phyloP scores from a whole-genome alignment of 2,113 vertebrate species.

The Catharus minimus region DNA sequence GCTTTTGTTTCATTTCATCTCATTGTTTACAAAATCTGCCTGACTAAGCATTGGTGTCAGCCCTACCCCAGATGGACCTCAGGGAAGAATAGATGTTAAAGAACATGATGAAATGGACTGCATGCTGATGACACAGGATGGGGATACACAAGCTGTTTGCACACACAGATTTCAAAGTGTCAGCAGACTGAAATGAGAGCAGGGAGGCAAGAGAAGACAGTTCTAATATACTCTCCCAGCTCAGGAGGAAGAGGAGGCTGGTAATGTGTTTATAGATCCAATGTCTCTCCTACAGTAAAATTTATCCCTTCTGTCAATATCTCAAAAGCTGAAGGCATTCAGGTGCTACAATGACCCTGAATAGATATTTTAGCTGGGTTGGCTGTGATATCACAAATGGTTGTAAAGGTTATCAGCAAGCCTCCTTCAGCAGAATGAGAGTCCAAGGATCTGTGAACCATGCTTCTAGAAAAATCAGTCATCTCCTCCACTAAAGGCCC shows the following conservation, averaged over 20 bases:
- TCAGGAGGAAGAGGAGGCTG: background rate
- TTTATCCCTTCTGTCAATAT: background rate
- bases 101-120: background rate
- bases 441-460: background rate
- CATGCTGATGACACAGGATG: background rate
- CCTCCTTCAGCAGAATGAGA: background rate
- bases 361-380: background rate
- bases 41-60: background rate
- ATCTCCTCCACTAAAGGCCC: background rate
- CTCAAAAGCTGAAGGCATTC: background rate
- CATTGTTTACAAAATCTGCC: background rate
- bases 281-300: background rate
- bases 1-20: background rate
- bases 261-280: background rate
- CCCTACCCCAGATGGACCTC: background rate
- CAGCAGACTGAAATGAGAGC: background rate
- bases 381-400: background rate
- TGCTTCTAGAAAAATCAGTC: background rate
- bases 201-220: background rate
- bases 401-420: background rate
- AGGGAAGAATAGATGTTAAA: background rate
- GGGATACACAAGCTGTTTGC: fast-evolving
- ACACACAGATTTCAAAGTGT: background rate
- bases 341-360: background rate
- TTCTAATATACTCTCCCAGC: background rate